These are phyloP conservation scores for Heteronetta atricapilla DNA, from an alignment of 2,113 vertebrate genomes.

Conservation along the genomic window DNA sequence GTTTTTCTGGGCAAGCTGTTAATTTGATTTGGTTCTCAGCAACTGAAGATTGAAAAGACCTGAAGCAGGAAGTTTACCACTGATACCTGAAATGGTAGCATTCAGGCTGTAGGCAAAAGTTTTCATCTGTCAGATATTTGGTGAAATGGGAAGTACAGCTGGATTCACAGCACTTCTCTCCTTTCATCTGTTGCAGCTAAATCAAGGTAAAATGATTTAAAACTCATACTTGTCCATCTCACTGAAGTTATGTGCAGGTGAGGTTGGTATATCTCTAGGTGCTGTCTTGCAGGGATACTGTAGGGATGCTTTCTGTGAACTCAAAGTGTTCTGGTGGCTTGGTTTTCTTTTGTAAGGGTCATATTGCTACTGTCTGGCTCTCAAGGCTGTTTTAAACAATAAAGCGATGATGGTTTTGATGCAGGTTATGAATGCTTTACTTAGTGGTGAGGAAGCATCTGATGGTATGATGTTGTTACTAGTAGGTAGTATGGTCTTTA, in stretches of 20 bases:
- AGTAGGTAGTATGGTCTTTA: background rate
- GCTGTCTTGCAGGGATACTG: accelerated
- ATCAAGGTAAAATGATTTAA: background rate
- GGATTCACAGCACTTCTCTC: accelerated
- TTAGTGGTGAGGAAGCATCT: background rate
- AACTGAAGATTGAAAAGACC: background rate
- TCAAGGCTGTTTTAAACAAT: background rate
- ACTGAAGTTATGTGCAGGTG: background rate
- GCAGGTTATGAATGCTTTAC: accelerated
- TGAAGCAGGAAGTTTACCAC: background rate
- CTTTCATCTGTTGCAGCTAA: accelerated
- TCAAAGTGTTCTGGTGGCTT: accelerated
- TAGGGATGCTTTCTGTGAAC: accelerated
- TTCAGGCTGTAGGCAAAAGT: background rate
- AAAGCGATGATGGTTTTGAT: background rate
- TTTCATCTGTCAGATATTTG: accelerated
- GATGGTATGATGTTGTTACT: background rate
- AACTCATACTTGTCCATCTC: background rate
- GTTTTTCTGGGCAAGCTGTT: background rate
- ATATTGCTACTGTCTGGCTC: accelerated
- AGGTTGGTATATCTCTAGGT: background rate
- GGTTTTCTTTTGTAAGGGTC: background rate
- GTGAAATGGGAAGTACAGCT: accelerated
- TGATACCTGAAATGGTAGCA: accelerated
- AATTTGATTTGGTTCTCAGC: background rate